Percentiles rank a stretch among this genome's conserved stretches.
Evolutionary conservation across 2,113 vertebrate genomes (phyloP).

Genomic region (Poecilia latipinna): DNA sequence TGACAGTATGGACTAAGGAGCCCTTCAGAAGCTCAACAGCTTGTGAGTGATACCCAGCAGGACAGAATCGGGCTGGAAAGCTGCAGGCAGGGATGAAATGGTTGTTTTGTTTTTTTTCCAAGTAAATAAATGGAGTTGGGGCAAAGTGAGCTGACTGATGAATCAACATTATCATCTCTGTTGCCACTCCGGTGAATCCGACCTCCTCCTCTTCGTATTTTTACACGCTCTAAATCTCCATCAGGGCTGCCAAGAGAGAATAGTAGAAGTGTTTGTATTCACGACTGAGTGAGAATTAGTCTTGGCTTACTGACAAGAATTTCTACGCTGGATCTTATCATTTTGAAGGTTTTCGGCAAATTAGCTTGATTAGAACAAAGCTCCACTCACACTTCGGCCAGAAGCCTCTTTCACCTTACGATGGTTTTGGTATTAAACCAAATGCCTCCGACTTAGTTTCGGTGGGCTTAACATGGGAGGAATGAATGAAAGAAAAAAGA

Average conservation of each 20-base stretch:
- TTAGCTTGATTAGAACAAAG: constrained; percentile 79
- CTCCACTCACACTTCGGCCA: constrained; percentile 70
- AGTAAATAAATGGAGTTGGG: constrained; percentile 55
- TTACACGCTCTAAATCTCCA: constrained; percentile 34
- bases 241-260: constrained; percentile 16
- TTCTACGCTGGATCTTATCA: constrained; percentile 75
- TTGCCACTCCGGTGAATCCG: constrained; percentile 49
- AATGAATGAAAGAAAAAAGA: no score
- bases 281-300: constrained; percentile 67
- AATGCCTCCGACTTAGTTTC: no score
- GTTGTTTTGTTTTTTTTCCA: constrained; percentile 27
- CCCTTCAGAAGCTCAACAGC: constrained; percentile 60
- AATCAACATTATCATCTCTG: constrained; percentile 59
- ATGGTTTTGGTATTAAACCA: constrained; percentile 25
- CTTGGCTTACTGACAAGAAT: constrained; percentile 66
- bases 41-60: constrained; percentile 67
- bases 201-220: constrained; percentile 9
- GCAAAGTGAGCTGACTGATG: constrained; percentile 34
- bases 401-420: constrained; percentile 40
- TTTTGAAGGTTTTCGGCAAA: constrained; percentile 68
- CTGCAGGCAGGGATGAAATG: constrained; percentile 9
- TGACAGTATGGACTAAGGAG: constrained; percentile 53
- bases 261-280: constrained; percentile 56
- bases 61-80: constrained; percentile 59
- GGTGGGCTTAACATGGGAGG: no score